These are phyloP conservation scores for Lampropteryx suffumata DNA, from an alignment of 2,888 invertebrate genomes.

Conservation along the genomic window DNA sequence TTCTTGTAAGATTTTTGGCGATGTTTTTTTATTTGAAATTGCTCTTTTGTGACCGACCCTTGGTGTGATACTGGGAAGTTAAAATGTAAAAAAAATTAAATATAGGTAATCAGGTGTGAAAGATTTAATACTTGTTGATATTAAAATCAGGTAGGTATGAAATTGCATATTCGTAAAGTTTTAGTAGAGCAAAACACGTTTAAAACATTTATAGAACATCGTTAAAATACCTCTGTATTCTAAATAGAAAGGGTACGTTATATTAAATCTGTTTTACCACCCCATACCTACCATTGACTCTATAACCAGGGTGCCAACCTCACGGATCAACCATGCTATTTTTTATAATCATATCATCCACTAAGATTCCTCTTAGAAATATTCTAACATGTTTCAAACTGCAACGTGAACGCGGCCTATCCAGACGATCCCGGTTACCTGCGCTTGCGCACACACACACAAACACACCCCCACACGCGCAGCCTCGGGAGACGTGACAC, in stretches of 20 bases:
- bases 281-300: too few species aligned
- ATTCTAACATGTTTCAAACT: constrained; percentile 57
- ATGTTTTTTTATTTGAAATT: constrained; percentile 47
- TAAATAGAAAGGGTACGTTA: too few species aligned
- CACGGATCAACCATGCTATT: too few species aligned
- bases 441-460: constrained; percentile 57
- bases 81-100: constrained; percentile 4
- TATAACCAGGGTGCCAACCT: too few species aligned
- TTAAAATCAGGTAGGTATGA: too few species aligned
- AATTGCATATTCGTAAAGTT: too few species aligned
- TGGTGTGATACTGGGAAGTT: constrained; percentile 31
- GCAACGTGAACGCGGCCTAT: constrained; percentile 59
- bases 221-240: too few species aligned
- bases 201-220: too few species aligned
- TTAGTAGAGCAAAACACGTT: too few species aligned
- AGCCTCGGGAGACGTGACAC: constrained; percentile 62
- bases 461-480: constrained; percentile 34
- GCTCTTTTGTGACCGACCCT: constrained; percentile 31
- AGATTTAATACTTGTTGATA: too few species aligned
- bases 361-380: constrained; percentile 70
- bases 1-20: constrained; percentile 74
- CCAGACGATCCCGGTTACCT: constrained; percentile 77
- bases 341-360: constrained; percentile 29
- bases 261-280: too few species aligned
- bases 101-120: too few species aligned